A percentile compares a stretch with the other conserved stretches of the same genome.
These are phyloP conservation scores for Manis pentadactyla DNA, from an alignment of 2,797 vertebrate genomes.

Conservation along the genomic window DNA sequence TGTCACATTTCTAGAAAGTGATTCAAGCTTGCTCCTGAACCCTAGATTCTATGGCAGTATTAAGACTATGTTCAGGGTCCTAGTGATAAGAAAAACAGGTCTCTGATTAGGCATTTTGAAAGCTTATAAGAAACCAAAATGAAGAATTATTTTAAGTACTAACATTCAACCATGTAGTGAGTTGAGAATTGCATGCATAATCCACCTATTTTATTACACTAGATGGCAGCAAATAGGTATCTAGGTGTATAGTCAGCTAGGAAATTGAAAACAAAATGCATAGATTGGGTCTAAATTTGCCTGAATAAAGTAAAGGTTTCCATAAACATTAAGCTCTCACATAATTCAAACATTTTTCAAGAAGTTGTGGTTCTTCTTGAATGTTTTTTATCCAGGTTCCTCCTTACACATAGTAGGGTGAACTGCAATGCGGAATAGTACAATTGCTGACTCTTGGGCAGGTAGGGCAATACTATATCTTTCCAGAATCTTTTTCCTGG, in stretches of 20 bases:
- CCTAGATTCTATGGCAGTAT: background rate
- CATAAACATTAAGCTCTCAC: background rate
- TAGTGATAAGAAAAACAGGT: background rate
- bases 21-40: background rate
- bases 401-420: background rate
- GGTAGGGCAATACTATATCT: background rate
- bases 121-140: background rate
- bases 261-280: slow-evolving; percentile 51
- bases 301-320: background rate
- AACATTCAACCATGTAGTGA: background rate
- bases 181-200: background rate
- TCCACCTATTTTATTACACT: slow-evolving; percentile 48
- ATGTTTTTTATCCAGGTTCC: background rate
- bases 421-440: background rate
- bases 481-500: slow-evolving; percentile 13
- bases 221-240: slow-evolving; percentile 68
- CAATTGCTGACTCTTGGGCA: background rate
- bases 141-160: slow-evolving; percentile 16
- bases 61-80: background rate
- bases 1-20: background rate
- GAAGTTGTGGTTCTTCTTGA: background rate
- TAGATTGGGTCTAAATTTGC: background rate
- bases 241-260: background rate
- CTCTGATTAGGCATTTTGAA: background rate
- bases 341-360: background rate